Conservation (phyloP, 2,113 vertebrate species). For the Amphilophus citrinellus region DNA sequence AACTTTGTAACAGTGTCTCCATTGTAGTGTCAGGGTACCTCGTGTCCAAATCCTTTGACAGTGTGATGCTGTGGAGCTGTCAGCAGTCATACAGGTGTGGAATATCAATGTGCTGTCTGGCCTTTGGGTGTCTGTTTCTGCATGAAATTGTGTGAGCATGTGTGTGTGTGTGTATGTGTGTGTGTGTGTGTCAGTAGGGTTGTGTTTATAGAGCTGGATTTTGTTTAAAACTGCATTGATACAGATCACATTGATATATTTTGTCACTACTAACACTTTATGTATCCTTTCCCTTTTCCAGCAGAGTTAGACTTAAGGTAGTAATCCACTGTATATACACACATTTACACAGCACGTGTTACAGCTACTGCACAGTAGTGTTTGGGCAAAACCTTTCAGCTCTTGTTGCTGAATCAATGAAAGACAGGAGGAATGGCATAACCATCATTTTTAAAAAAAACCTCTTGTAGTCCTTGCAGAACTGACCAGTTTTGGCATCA, state of each 20-base stretch:
- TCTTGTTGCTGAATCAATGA: not conserved
- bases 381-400: not conserved
- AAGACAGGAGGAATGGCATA: conserved; percentile 32
- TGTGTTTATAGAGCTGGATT: not conserved
- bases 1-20: conserved; percentile 63
- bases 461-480: not conserved
- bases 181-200: not conserved
- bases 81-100: conserved; percentile 68
- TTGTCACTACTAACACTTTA: not conserved
- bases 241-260: not conserved
- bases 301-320: not conserved
- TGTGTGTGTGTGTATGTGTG: not conserved
- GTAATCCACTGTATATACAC: not conserved
- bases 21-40: conserved; percentile 68
- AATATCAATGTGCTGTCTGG: conserved; percentile 73
- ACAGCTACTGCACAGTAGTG: not conserved
- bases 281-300: not conserved
- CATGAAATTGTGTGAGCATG: conserved; percentile 27
- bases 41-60: conserved; percentile 73
- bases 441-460: not conserved
- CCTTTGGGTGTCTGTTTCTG: conserved; percentile 57
- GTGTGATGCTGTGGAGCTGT: conserved; percentile 73
- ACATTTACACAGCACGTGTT: not conserved
- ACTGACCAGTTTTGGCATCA: conserved; percentile 21
- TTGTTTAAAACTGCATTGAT: conserved; percentile 33